Percentiles rank a stretch among this genome's conserved stretches.
Conservation (phyloP, 2,888 invertebrate species). For the Cistogaster globosa region DNA sequence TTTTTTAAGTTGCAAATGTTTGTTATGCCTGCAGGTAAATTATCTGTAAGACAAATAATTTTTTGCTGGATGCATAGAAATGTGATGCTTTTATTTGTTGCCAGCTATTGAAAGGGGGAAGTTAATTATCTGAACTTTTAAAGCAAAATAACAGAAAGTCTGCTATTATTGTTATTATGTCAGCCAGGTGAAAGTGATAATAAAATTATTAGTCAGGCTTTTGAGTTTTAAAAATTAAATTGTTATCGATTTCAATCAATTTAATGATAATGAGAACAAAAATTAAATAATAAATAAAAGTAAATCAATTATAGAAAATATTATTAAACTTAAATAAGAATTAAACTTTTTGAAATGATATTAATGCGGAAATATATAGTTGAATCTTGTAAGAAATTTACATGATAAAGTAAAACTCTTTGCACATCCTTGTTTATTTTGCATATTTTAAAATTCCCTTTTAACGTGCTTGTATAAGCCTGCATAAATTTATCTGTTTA, state of each 20-base stretch:
- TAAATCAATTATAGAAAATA: not conserved
- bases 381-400: not conserved
- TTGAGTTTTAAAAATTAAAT: not conserved
- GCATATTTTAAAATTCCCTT: not conserved
- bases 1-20: constrained; percentile 5
- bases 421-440: constrained; percentile 1
- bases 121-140: constrained; percentile 2
- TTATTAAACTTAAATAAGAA: not conserved
- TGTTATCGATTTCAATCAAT: not conserved
- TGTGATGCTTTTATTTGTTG: constrained; percentile 30
- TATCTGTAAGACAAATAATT: not conserved
- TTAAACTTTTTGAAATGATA: not conserved
- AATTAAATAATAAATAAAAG: not conserved
- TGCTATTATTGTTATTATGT: constrained; percentile 77
- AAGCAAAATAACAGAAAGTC: constrained; percentile 43
- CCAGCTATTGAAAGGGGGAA: constrained; percentile 49
- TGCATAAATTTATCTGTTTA: constrained; percentile 23
- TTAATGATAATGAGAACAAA: not conserved
- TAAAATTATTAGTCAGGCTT: constrained; percentile 65
- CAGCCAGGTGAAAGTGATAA: constrained; percentile 79
- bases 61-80: constrained; percentile 28
- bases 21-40: not conserved
- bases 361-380: not conserved
- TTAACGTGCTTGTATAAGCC: not conserved
- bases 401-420: not conserved